Evolutionary conservation across 2,113 vertebrate species (phyloP), one percentile per base, ranked within the genome.

Genomic region (Plectropomus leopardus): DNA sequence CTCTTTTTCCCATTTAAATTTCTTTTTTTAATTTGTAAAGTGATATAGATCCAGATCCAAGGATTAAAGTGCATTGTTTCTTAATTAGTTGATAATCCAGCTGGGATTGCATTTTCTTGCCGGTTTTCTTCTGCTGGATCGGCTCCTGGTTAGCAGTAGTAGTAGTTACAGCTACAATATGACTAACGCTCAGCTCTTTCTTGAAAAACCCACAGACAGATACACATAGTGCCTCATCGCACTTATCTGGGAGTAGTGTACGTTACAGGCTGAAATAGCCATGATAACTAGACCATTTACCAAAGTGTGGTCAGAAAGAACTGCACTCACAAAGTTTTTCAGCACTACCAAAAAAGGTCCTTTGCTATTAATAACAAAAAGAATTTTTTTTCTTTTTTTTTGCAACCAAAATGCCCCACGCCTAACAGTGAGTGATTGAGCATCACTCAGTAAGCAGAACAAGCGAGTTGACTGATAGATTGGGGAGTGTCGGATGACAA

Each of bases 401-500:
- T 30, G 45, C 23, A 11, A 19, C 28, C 7, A 48, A 6, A 58
- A 10, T 34, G 21, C 44, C 17, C 23, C 34, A 0, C 47, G n/a
- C 9, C 16, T 14, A 2, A 68, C 42, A 45, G 16, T 26, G 58
- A 59, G 34, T 24, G 17, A 30, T 65, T 53, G 44, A 47, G 58
- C 0, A n/a, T 69, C 53, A 1, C 16, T 64, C 40, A 60, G 17
- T n/a, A n/a, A n/a, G n/a, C n/a, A n/a, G n/a, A n/a, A n/a, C 15
- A 0, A 47, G 58, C 4, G 7, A 13, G 42, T 28, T 51, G 64
- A 85, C 54, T 67, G 75, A 55, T 63, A 4, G 54, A 51, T 1
- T n/a, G 6, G 36, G 48, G 69, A 80, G 64, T 72, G 79, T 53
- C 13, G 11, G 68, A 24, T 36, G 77, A 42, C 51, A 55, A 14